Percentiles rank a stretch among this genome's conserved stretches.
These are phyloP conservation scores for Caenorhabditis uteleia DNA, from an alignment of 2,888 invertebrate genomes.

Conservation along the genomic window DNA sequence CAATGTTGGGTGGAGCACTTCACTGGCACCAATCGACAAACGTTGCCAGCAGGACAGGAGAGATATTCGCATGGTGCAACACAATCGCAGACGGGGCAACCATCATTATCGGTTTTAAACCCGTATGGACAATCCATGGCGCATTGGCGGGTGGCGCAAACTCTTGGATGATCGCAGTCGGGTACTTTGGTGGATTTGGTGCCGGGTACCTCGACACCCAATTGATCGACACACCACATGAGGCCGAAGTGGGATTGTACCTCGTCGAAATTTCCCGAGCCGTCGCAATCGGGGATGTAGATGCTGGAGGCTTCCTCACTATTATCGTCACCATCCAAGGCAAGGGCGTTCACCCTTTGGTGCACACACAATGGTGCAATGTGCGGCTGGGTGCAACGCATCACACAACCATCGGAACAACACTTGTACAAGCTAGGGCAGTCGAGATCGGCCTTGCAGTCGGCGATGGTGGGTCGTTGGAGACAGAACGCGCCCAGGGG, in stretches of 20 bases:
- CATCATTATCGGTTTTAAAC: conserved; percentile 55
- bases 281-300: conserved; percentile 51
- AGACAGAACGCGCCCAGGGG: conserved; percentile 44
- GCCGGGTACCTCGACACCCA: conserved; percentile 57
- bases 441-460: conserved; percentile 55
- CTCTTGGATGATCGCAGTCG: conserved; percentile 47
- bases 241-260: conserved; percentile 55
- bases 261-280: conserved; percentile 48
- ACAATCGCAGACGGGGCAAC: conserved; percentile 64
- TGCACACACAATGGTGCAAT: conserved; percentile 40
- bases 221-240: conserved; percentile 63
- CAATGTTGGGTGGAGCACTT: conserved; percentile 46
- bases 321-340: background rate
- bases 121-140: conserved; percentile 45
- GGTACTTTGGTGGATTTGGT: conserved; percentile 47
- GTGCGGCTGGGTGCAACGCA: conserved; percentile 50
- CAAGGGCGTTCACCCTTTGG: conserved; percentile 26
- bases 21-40: conserved; percentile 52
- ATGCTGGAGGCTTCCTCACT: no score
- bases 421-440: conserved; percentile 61
- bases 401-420: conserved; percentile 63
- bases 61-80: conserved; percentile 55
- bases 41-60: conserved; percentile 56
- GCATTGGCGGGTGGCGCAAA: conserved; percentile 52
- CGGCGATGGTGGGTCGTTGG: conserved; percentile 34